A percentile compares a stretch with the other conserved stretches of the same genome.
phyloP scores from a whole-genome alignment of 1,140 invertebrate genomes.

The Temnothorax nylanderi region DNA sequence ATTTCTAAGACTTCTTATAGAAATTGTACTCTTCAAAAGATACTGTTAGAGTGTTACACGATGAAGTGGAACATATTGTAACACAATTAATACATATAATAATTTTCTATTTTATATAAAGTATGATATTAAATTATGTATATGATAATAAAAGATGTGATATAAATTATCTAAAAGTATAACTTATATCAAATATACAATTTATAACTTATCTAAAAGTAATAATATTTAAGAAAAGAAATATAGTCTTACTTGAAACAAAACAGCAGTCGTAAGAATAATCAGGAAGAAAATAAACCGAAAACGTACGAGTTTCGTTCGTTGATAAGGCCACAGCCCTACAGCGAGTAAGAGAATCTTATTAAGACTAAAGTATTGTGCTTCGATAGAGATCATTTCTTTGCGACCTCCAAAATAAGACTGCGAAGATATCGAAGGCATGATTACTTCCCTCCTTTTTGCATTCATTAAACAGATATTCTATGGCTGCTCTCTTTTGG shows the following conservation, averaged over 20 bases:
- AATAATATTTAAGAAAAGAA: background rate
- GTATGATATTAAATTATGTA: background rate
- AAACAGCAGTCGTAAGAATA: background rate
- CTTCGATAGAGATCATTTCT: background rate
- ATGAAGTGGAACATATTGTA: too few relatives aligned
- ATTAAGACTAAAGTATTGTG: background rate
- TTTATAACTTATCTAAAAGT: too few relatives aligned
- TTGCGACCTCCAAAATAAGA: background rate
- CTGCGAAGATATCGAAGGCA: background rate
- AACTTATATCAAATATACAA: too few relatives aligned
- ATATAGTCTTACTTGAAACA: slow-evolving; percentile 8
- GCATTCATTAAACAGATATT: background rate
- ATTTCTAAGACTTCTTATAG: too few relatives aligned
- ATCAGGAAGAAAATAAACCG: background rate
- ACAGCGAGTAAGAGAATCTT: background rate
- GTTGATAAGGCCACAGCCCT: background rate
- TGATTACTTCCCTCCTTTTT: too few relatives aligned
- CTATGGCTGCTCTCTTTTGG: background rate
- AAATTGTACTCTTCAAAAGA: too few relatives aligned
- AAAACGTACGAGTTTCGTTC: background rate
- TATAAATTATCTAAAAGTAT: too few relatives aligned
- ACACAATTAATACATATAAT: too few relatives aligned
- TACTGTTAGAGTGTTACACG: too few relatives aligned
- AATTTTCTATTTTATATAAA: too few relatives aligned
- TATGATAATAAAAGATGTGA: too few relatives aligned